Base-by-base conservation (phyloP, 2,113 vertebrate species). In the Suricata suricatta region DNA sequence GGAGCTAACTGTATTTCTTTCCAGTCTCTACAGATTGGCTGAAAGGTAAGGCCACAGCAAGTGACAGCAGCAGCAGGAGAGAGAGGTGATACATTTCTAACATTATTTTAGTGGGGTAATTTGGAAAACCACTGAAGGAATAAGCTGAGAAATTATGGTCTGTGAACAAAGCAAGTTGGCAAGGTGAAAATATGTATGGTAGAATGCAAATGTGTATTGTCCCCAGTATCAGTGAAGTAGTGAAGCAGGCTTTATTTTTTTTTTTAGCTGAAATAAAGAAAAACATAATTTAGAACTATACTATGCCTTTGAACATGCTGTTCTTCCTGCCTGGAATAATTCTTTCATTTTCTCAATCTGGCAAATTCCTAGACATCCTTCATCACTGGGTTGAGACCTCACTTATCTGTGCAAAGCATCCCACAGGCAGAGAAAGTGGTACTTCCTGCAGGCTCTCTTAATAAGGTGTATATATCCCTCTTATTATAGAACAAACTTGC, bases 81-180 rank as follows among this genome's bases (percentile, higher is more conserved):
- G 23, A 91, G 94, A 74, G 44, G 77, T 47, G 81, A 97, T 71
- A 21, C 17, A 88, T 93, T 83, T 72, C 60, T 68, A 95, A 38
- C 1, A 23, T 63, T 86, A 94, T 94, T 94, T 95, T 74, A 72
- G 64, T 79, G 72, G 57, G 38, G 41, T 82, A 64, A 93, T 97
- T 93, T 95, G 35, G 84, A 79, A 96, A 92, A 80, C 69, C 47
- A 68, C 38, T 19, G 2, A 33, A 68, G 88, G 89, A 92, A 96
- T 74, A 96, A 95, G 79, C 66, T 87, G 64, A 95, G 72, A 96
- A 96, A 95, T 80, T 66, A 83, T 5, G 63, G 35, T 80, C 52
- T 92, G 47, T 17, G 82, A 84, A 87, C 89, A 88, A 89, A 97
- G 66, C 57, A 85, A 95, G 27, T 9, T 97, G 96, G 82, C 74